Conservation (phyloP, 1,140 invertebrate genomes). For the Chelonus insularis region DNA sequence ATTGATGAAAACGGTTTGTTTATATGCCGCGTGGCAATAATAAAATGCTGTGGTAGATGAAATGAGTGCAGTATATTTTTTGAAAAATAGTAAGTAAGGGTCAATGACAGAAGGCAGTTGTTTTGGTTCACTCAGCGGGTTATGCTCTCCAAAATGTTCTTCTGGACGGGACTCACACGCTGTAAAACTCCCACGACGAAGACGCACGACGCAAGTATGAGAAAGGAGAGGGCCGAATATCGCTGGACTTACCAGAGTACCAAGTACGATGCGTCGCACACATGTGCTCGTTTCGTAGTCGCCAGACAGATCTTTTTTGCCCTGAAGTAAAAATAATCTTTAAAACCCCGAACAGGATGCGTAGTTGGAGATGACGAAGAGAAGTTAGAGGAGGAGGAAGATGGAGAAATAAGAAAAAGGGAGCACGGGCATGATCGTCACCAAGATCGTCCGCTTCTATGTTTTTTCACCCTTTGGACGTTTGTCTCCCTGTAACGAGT, state of each 20-base stretch:
- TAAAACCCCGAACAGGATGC: constrained; percentile 61
- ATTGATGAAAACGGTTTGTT: too few relatives aligned
- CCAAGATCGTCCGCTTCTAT: constrained; percentile 45
- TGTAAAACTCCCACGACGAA: constrained; percentile 35
- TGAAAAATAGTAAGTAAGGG: not conserved
- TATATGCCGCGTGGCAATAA: too few relatives aligned
- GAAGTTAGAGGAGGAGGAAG: constrained; percentile 25
- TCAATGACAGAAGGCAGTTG: constrained; percentile 6
- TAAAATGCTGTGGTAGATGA: too few relatives aligned
- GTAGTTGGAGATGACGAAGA: constrained; percentile 25
- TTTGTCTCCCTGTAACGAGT: constrained; percentile 51
- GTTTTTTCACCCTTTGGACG: constrained; percentile 59
- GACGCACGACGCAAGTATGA: constrained; percentile 3
- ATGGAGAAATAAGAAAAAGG: constrained; percentile 2
- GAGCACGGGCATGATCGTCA: constrained; percentile 48
- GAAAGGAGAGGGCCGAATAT: constrained; percentile 17
- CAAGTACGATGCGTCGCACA: constrained; percentile 30
- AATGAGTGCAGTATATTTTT: too few relatives aligned
- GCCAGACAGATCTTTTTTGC: constrained; percentile 61
- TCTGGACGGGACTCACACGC: constrained; percentile 8
- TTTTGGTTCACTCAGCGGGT: not conserved
- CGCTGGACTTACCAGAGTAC: constrained; percentile 21
- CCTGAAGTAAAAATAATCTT: constrained; percentile 61
- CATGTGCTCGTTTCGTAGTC: constrained; percentile 44
- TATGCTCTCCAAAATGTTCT: constrained; percentile 2